phyloP scores from a whole-genome alignment of 2,888 invertebrate species.

The Endotricha flammealis region DNA sequence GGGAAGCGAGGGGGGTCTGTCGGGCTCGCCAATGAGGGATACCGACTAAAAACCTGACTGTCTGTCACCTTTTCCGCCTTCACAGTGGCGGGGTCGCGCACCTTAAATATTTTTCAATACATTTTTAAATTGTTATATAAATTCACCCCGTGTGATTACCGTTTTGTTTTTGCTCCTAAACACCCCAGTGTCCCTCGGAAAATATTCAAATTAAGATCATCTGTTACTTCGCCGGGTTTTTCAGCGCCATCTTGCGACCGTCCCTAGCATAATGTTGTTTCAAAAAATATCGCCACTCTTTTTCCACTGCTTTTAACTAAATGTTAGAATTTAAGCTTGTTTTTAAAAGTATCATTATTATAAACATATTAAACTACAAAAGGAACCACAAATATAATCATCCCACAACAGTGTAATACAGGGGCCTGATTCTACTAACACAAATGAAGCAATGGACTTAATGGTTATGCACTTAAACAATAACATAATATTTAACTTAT shows the following conservation, averaged over 20 bases:
- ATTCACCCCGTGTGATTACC: conserved; percentile 7
- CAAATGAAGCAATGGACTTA: too few species aligned
- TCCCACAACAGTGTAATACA: too few species aligned
- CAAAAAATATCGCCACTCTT: conserved; percentile 16
- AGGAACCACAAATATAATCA: too few species aligned
- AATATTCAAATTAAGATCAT: conserved; percentile 67
- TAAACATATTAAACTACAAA: background rate
- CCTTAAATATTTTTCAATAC: conserved; percentile 7
- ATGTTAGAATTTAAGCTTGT: background rate
- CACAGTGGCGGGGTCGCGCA: too few species aligned
- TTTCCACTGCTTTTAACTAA: background rate
- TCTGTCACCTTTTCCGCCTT: too few species aligned
- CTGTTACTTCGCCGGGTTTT: conserved; percentile 53
- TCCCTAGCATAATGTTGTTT: conserved; percentile 30
- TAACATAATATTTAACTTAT: too few species aligned
- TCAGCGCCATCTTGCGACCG: conserved; percentile 42
- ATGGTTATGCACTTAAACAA: too few species aligned
- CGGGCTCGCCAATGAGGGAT: too few species aligned
- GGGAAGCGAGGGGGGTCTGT: too few species aligned
- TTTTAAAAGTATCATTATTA: background rate
- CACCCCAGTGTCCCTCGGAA: conserved; percentile 38
- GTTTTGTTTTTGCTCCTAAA: conserved; percentile 1
- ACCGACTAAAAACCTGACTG: too few species aligned
- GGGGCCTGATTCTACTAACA: too few species aligned
- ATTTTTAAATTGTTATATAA: too few species aligned